Conservation (phyloP, 2,113 vertebrate genomes). For the Parus major region DNA sequence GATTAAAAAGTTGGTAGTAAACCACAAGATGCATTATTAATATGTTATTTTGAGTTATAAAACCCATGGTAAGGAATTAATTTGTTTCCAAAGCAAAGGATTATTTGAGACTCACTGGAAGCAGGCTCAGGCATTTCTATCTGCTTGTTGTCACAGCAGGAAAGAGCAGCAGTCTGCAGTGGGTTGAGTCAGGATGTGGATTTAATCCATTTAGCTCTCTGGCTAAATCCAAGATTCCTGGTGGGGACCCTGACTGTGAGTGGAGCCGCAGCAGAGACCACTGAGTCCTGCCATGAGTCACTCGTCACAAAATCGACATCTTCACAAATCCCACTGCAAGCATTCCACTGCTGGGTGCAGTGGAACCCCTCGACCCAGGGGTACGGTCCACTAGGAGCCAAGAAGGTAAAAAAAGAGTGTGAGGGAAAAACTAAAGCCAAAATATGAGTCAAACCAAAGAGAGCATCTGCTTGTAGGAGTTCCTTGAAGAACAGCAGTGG, state of each 20-base stretch:
- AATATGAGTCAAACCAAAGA: background rate
- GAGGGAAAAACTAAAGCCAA: background rate
- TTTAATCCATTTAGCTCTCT: constrained; percentile 11
- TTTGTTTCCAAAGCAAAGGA: background rate
- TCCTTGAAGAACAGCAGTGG: background rate
- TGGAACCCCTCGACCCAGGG: background rate
- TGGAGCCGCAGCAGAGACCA: background rate
- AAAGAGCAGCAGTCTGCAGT: background rate
- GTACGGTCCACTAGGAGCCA: rapidly evolving
- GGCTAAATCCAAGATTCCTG: background rate
- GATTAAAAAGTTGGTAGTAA: background rate
- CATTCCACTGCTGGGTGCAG: background rate
- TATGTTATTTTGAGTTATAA: background rate
- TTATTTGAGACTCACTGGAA: background rate
- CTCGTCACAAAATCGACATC: background rate
- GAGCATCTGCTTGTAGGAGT: background rate
- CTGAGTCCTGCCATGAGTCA: rapidly evolving
- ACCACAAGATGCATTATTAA: background rate
- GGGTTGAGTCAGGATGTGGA: constrained; percentile 4
- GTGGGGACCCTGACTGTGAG: rapidly evolving
- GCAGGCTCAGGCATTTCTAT: background rate
- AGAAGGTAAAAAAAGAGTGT: background rate
- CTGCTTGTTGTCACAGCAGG: background rate
- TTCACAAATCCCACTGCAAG: background rate
- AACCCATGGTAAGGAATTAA: background rate